Evolutionary conservation across 2,797 vertebrate genomes (phyloP), one percentile per base, ranked within the genome.

Genomic region (Dromococcyx pavoninus): DNA sequence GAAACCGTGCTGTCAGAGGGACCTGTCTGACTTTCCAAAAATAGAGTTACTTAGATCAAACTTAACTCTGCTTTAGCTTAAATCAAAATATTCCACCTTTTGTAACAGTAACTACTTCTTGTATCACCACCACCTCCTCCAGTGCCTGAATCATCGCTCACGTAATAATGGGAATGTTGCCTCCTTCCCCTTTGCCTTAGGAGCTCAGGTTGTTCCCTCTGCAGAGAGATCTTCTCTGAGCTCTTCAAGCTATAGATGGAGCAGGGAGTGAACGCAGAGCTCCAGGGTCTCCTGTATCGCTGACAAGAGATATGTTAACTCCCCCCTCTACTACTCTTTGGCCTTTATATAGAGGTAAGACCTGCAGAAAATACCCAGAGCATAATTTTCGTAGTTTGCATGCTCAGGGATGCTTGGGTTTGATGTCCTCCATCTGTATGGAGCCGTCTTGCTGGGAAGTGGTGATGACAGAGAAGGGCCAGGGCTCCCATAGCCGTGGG

Each of bases 401-500:
- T 3, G 17, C 24, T 58, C 21, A 0, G 2, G 1, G 37, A 5
- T 54, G 58, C 51, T 54, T 35, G 41, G 57, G 8, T 58, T 83
- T 56, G 41, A 13, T 57, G 62, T 13, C 5, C 3, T 54, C 60
- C 22, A 7, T 39, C 60, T 11, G 0, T 11, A 11, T 1, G 7
- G 50, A 69, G 41, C 41, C n/a, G 32, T 37, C 41, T 48, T 46
- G 24, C 72, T 14, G 37, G 24, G 4, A 35, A 61, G 48, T 2
- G 28, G 13, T 14, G 57, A 17, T 4, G 6, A 61, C 33, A 28
- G 27, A 17, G 32, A 9, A 51, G 43, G 10, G 30, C 2, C 43
- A 39, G 51, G 43, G 19, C 50, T 57, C 28, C 58, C 3, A 6
- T 0, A 0, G 23, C 39, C 48, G 30, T 0, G 0, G 30, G 18